Evolutionary conservation across 2,113 vertebrate species (phyloP), one percentile per base, ranked within the genome.

Genomic region (Edolisoma coerulescens): DNA sequence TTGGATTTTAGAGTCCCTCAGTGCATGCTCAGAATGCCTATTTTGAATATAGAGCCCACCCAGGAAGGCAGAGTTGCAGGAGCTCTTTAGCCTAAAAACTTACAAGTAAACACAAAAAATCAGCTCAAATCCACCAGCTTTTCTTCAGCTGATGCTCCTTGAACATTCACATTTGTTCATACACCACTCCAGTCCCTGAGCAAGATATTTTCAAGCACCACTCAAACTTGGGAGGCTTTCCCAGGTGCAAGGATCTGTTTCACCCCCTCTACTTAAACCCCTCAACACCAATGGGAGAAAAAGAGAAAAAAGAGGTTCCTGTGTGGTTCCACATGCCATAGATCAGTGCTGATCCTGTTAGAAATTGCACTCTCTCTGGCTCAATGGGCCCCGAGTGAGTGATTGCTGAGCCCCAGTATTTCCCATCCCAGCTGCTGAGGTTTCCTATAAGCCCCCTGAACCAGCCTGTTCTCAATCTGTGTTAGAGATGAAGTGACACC

Each of bases 261-360:
- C n/a, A 52, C 3, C 3, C 12, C 9, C n/a, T 69, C 41, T 42
- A n/a, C 20, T 69, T 15, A 50, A 76, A 41, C 2, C 1, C 6
- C 9, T 5, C 9, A 11, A 45, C 12, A 63, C 12, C 23, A 50
- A 32, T 0, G 0, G 16, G 8, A 14, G 37, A 35, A 50, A 30
- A 73, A 52, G 22, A 17, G 5, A 9, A n/a, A 49, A 45, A 67
- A 28, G 15, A 42, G 5, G 2, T 50, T 89, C 19, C 27, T 59
- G 1, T 7, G 21, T 47, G 27, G 12, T 61, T 67, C 10, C 50
- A 61, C 1, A 8, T 7, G 44, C 35, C 3, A 2, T 9, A 57
- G 52, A 37, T 59, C 23, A 45, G 6, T 33, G 41, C 3, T 52
- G 65, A 11, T 10, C 42, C 28, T 84, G 44, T 27, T 6, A 61